phyloP scores from a whole-genome alignment of 2,888 invertebrate species.

The Gandaritis pyraliata region DNA sequence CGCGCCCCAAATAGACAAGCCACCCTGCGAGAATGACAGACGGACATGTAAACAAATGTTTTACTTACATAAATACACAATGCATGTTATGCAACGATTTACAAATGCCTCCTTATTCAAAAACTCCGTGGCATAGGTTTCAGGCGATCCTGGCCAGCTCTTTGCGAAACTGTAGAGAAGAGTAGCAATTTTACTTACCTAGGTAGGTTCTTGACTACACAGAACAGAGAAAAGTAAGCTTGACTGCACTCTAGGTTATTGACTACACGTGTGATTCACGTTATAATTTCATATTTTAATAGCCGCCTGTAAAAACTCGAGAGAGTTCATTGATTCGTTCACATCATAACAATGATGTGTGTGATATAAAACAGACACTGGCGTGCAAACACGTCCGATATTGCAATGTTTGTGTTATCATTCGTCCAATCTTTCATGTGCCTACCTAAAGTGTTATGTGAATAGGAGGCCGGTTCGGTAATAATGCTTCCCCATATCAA shows the following conservation, averaged over 20 bases:
- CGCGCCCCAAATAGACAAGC: conserved; percentile 53
- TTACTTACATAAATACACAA: conserved; percentile 23
- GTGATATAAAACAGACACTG: conserved; percentile 9
- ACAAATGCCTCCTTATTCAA: not conserved
- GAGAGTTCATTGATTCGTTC: conserved; percentile 14
- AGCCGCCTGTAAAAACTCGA: not conserved
- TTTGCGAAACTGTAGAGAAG: too few species aligned
- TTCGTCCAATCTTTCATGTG: conserved; percentile 14
- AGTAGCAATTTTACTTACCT: too few species aligned
- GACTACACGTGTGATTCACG: not conserved
- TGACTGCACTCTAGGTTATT: too few species aligned
- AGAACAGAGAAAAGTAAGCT: too few species aligned
- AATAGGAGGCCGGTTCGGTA: too few species aligned
- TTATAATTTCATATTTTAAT: conserved; percentile 1
- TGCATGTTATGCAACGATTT: not conserved
- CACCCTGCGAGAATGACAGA: conserved; percentile 56
- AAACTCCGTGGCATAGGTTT: not conserved
- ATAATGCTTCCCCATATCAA: too few species aligned
- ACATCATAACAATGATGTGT: conserved; percentile 18
- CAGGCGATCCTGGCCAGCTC: too few species aligned
- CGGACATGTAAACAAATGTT: conserved; percentile 47
- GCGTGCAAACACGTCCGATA: not conserved
- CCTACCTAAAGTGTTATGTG: not conserved
- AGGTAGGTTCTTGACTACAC: not conserved
- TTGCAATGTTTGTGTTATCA: conserved; percentile 14